These are phyloP conservation scores for Montipora capricornis DNA, from an alignment of 64 coral and sea anemone species.

Conservation along the genomic window DNA sequence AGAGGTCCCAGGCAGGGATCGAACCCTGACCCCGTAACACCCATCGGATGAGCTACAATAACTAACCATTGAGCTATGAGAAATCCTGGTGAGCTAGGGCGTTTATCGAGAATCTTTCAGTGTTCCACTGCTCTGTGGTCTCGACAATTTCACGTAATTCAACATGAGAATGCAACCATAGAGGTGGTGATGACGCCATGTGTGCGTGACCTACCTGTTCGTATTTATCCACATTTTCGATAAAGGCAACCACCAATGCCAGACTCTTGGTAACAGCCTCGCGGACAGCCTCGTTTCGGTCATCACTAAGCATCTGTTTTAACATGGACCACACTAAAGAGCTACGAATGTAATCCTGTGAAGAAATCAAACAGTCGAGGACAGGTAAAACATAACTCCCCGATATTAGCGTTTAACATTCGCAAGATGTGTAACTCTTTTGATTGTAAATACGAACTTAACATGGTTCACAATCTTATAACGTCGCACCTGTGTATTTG, in stretches of 20 bases:
- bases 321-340: slow-evolving; percentile 96
- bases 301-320: slow-evolving; percentile 98
- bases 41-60: too few species aligned
- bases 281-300: slow-evolving; percentile 92
- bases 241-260: slow-evolving; percentile 86
- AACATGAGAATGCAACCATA: neutral
- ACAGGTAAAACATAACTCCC: neutral
- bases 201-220: slow-evolving; percentile 68
- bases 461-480: neutral
- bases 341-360: slow-evolving; percentile 74
- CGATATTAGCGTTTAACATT: too few species aligned
- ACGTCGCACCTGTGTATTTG: neutral
- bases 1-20: too few species aligned
- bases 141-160: too few species aligned
- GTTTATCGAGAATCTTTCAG: too few species aligned
- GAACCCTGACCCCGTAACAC: too few species aligned
- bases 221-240: slow-evolving; percentile 85
- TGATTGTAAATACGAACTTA: too few species aligned
- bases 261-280: slow-evolving; percentile 95
- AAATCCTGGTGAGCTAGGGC: too few species aligned
- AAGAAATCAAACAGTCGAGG: neutral
- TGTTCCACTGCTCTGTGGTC: too few species aligned
- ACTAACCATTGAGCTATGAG: too few species aligned
- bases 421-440: too few species aligned
- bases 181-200: neutral